Evolutionary conservation across 2,113 vertebrate genomes (phyloP).

Genomic region (Phalacrocorax brasilianus): DNA sequence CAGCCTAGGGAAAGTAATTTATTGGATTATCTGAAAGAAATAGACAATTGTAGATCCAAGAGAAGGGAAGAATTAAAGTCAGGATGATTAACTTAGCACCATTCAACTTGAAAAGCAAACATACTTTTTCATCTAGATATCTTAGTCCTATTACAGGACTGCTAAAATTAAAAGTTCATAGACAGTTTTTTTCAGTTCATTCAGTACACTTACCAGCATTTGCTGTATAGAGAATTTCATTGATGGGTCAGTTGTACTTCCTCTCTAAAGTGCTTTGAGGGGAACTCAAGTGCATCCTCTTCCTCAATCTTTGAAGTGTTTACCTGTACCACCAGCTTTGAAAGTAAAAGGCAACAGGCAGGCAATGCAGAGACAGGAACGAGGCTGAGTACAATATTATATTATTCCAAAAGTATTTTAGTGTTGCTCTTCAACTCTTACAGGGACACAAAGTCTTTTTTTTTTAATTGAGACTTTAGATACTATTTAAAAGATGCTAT

Average conservation of each 20-base stretch:
- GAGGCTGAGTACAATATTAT: background rate
- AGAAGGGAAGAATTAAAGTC: background rate
- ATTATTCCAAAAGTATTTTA: background rate
- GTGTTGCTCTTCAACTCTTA: background rate
- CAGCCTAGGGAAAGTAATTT: background rate
- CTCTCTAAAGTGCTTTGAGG: conserved; percentile 63
- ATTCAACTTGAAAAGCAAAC: conserved; percentile 2
- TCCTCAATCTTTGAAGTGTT: conserved; percentile 65
- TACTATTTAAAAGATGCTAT: background rate
- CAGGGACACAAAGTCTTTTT: background rate
- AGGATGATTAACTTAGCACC: background rate
- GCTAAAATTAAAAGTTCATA: conserved; percentile 8
- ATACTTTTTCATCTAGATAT: background rate
- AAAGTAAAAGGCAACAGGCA: conserved; percentile 67
- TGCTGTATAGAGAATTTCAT: conserved; percentile 57
- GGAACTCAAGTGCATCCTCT: conserved; percentile 61
- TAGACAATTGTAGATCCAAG: background rate
- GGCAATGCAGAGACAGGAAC: conserved; percentile 51
- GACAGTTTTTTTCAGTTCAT: background rate
- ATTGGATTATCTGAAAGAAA: background rate
- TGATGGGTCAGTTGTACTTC: conserved; percentile 59
- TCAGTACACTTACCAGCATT: conserved; percentile 58
- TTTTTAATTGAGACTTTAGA: background rate
- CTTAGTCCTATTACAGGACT: background rate
- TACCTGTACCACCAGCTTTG: conserved; percentile 57